These are phyloP conservation scores for Thelaira solivaga DNA, from an alignment of 2,888 invertebrate genomes.

Conservation along the genomic window DNA sequence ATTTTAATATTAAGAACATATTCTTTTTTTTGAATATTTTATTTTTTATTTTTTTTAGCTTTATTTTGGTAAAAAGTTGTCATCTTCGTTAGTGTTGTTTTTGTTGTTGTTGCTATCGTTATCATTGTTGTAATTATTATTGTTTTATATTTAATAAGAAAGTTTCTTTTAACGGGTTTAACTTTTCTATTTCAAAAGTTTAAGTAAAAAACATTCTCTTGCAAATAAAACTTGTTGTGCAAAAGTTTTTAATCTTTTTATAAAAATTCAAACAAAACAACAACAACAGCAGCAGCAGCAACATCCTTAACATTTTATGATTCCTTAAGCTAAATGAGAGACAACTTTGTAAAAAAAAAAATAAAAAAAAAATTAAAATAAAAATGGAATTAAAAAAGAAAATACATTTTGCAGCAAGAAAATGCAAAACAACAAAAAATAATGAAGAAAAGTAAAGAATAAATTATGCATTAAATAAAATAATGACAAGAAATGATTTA, in stretches of 20 bases:
- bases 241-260: conserved; percentile 41
- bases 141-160: conserved; percentile 32
- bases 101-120: not conserved
- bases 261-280: conserved; percentile 36
- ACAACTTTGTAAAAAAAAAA: no score
- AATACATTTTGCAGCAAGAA: no score
- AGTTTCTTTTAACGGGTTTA: conserved; percentile 36
- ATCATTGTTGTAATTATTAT: no score
- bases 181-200: conserved; percentile 45
- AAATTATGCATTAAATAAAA: conserved; percentile 50
- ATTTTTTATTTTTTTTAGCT: not conserved
- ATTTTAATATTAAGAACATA: not conserved
- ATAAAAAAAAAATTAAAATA: conserved; percentile 24
- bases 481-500: conserved; percentile 37
- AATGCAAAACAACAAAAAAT: no score
- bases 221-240: conserved; percentile 32
- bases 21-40: not conserved
- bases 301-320: conserved; percentile 5
- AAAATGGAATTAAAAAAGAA: not conserved
- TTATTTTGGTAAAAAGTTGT: not conserved
- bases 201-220: conserved; percentile 33
- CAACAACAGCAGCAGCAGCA: not conserved
- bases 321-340: conserved; percentile 34
- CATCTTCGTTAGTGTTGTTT: not conserved
- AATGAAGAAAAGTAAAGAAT: conserved; percentile 9